phyloP scores from a whole-genome alignment of 2,888 invertebrate species.

The Pseudeuparius sepicola region DNA sequence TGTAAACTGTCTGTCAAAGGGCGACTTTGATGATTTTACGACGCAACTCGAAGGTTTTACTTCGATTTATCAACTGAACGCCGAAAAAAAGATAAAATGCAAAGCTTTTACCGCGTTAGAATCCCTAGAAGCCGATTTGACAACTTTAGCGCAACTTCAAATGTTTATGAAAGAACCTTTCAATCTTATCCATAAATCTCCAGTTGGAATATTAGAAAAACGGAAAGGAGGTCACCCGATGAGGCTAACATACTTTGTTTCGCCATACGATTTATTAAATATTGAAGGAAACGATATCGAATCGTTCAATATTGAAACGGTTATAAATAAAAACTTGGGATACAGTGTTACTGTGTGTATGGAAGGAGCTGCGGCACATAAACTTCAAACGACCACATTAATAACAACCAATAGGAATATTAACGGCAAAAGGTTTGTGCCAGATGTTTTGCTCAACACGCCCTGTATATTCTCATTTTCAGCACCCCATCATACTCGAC shows the following conservation, averaged over 20 bases:
- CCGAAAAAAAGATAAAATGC: conserved; percentile 88
- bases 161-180: conserved; percentile 60
- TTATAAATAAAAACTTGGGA: conserved; percentile 61
- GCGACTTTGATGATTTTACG: conserved; percentile 87
- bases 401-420: conserved; percentile 58
- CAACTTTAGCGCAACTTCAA: conserved; percentile 67
- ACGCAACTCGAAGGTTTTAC: conserved; percentile 73
- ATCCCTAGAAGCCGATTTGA: conserved; percentile 83
- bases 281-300: conserved; percentile 61
- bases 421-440: conserved; percentile 61
- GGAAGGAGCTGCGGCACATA: conserved; percentile 79
- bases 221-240: conserved; percentile 84
- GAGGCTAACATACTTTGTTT: conserved; percentile 88
- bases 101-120: conserved; percentile 89
- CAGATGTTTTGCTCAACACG: background rate
- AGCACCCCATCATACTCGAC: conserved; percentile 72
- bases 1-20: conserved; percentile 69
- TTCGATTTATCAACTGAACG: conserved; percentile 87
- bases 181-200: conserved; percentile 76
- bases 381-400: conserved; percentile 64
- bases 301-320: conserved; percentile 64
- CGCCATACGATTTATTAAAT: conserved; percentile 84
- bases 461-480: conserved; percentile 28
- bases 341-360: conserved; percentile 83
- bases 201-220: conserved; percentile 77